Conservation (phyloP, 2,113 vertebrate genomes). For the human region GRCh38 chr6:132773501-132774000, state of each 20-base stretch:
- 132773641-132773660: neutral
- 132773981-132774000: neutral
- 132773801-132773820: neutral
- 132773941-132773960: neutral
- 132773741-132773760: neutral
- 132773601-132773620: neutral
- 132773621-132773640: neutral
- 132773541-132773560: neutral
- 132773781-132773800: neutral
- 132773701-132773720: neutral
- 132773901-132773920: neutral
- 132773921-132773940: neutral
- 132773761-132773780: constrained; percentile 32
- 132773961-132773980: neutral
- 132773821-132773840: neutral
- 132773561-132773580: neutral
- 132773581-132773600: neutral
- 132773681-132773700: neutral
- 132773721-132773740: neutral
- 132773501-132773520: neutral
- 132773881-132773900: neutral
- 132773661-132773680: neutral
- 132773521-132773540: neutral
- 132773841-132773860: neutral
- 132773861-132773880: neutral